Evolutionary conservation across 2,888 invertebrate species (phyloP), one percentile per base, ranked within the genome.

Genomic region (Ennomos fuscantarius): DNA sequence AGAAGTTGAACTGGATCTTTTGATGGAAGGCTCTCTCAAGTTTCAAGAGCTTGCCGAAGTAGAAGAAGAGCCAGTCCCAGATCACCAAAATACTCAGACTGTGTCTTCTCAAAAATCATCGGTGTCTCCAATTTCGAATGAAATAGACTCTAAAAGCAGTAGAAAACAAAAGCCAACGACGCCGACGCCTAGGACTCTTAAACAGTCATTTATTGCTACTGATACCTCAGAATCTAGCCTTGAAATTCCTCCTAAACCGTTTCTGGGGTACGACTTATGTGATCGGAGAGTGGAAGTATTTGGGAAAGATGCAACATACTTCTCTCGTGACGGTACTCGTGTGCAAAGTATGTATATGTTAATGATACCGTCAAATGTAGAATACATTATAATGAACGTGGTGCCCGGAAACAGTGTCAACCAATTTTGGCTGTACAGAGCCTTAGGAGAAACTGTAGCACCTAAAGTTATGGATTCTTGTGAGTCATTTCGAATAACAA

Each of bases 11-110:
- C 53, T 69, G 46, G 92, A 92, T 60, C 73, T 92, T 34, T 66
- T 92, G 1, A 85, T 92, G 65, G 87, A 89, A 74, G 89, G 88
- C 35, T 92, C 92, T 33, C 68, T 92, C 2, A 92, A 92, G 73
- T 81, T 81, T 68, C 73, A 85, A 65, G 84, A 84, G 56, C 59
- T 79, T 10, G 48, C 60, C n/a, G 60, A 74, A 59, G 44, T 67
- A 3, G 78, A 79, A 53, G 79, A 81, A 55, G 78, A 76, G 13
- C 42, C 47, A 24, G 58, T 35, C 35, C 58, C 60, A 1, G 79
- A 79, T 40, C 35, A 46, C 5, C 61, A 68, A 1, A 69, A 68
- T 9, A 50, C 55, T 12, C 68, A 66, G 48, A 36, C 49, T 6
- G 48, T 62, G 11, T n/a, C 65, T 9, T 64, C 72, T 0, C 77